These are phyloP conservation scores for Centropus unirufus DNA, from an alignment of 2,113 vertebrate species.

Conservation along the genomic window DNA sequence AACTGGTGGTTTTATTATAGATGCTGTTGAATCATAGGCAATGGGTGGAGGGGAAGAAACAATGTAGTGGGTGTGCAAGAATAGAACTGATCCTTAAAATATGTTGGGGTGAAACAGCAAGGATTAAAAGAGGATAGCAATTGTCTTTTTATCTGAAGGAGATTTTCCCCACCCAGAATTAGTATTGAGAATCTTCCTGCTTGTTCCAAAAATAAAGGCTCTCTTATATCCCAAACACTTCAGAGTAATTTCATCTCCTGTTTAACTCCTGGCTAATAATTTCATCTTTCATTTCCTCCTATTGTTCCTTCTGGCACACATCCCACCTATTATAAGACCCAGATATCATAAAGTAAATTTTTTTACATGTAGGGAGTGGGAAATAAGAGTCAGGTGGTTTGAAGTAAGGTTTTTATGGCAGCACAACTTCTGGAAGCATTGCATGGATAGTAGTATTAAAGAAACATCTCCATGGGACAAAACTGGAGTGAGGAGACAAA, in stretches of 20 bases:
- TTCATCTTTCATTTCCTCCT: constrained; percentile 70
- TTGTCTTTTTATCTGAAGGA: constrained; percentile 29
- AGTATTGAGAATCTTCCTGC: constrained; percentile 25
- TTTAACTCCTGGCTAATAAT: constrained; percentile 61
- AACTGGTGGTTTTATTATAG: background rate
- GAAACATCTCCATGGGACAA: background rate
- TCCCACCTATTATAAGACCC: constrained; percentile 70
- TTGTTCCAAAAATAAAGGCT: constrained; percentile 1
- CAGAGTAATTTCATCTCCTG: constrained; percentile 62
- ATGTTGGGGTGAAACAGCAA: background rate
- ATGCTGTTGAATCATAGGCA: background rate
- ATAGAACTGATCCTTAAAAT: constrained; percentile 33
- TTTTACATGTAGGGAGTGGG: constrained; percentile 48
- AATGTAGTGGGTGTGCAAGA: background rate
- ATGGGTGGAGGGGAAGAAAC: background rate
- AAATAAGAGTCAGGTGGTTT: constrained; percentile 70
- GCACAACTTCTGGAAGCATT: constrained; percentile 22
- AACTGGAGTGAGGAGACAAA: constrained; percentile 25
- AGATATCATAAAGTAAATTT: constrained; percentile 67
- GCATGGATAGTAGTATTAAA: background rate
- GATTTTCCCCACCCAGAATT: background rate
- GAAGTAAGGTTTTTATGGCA: constrained; percentile 43
- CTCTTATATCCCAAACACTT: constrained; percentile 22
- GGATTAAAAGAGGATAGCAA: background rate
- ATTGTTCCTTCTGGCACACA: constrained; percentile 61